Evolutionary conservation across 2,113 vertebrate species (phyloP), one percentile per base, ranked within the genome.

Genomic region (Callionymus lyra): DNA sequence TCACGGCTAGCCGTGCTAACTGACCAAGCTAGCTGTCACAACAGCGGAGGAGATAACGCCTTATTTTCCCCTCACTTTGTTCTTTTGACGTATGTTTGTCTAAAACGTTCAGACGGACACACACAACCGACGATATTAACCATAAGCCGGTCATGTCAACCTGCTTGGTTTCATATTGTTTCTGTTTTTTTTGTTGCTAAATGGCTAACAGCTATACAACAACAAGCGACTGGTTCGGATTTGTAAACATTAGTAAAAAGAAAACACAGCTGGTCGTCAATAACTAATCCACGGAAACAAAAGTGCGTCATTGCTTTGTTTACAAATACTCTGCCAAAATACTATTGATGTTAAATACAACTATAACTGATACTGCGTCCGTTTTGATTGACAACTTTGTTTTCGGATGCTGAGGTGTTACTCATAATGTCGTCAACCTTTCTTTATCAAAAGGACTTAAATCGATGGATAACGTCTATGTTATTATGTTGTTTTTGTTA

Each of bases 21-120:
- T 37, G 1, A 6, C 13, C 8, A 10, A 12, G 62, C 64, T 70
- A 68, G 60, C 73, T 79, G 73, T 72, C 76, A 74, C 14, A 65
- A 16, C 41, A 18, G 9, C 10, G 11, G 41, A 32, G 45, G 44
- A 42, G 35, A 44, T 44, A 42, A 46, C 36, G 9, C 4, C 12
- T 38, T 3, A 37, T 51, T 21, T 38, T 34, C 3, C 16, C 6
- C 5, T 4, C 16, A 6, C 10, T 10, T 10, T 18, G 4, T 13
- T n/a, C 9, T n/a, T 4, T 31, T 9, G n/a, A 6, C 3, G 1
- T n/a, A 1, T 19, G 40, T 1, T 11, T 2, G 6, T 4, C 33
- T 9, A 42, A 4, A 37, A 21, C 34, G 39, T 15, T 10, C 8
- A 0, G 4, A 1, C 6, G 1, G 11, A 0, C 11, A 12, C 19